Base-by-base conservation (phyloP, 1,140 invertebrate genomes). In the Pseudomyrmex flavicornis region DNA sequence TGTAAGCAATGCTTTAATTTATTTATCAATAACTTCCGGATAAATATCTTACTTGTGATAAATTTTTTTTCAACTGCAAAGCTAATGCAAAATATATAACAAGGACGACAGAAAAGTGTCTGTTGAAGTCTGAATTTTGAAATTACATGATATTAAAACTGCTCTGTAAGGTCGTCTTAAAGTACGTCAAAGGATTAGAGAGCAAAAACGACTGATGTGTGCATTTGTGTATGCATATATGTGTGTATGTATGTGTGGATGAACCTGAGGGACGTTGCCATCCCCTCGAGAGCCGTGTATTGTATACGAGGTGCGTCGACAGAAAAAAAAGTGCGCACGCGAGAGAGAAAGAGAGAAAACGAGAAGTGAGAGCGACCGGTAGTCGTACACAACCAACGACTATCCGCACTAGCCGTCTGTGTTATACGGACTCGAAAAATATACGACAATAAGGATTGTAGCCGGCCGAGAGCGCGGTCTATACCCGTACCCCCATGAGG, bases 361-460 rank as follows among this genome's bases (percentile, higher is more conserved):
- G 20, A 83, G 82, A 59, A 77, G 2, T 46, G 74, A 82, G 20
- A 66, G 22, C 54, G 66, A 80, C 8, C 76, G 76, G 76, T 79
- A 79, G 65, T 82, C 70, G 70, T 82, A 22, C 69, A 54, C 79
- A 58, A 79, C 52, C 54, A 54, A 70, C 65, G 66, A 61, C 66
- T 80, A 72, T 72, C 35, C 66, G 66, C 77, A 65, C 76, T 56
- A 77, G 77, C 65, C 77, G 77, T 68, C 76, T 58, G 87, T 82
- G 80, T 88, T 89, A 84, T 89, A 89, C 75, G 85, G 76, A 62
- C 72, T 75, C 82, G 85, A 84, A 84, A 69, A 88, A 83, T 89
- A 76, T 89, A 89, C 87, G 88, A 89, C 88, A 89, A 89, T 89
- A 89, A 89, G 88, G 87, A 89, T 89, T 87, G 88, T 77, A 86